A percentile compares a stretch with the other conserved stretches of the same genome.
phyloP scores from a whole-genome alignment of 2,797 vertebrate genomes.

The Cuniculus paca region DNA sequence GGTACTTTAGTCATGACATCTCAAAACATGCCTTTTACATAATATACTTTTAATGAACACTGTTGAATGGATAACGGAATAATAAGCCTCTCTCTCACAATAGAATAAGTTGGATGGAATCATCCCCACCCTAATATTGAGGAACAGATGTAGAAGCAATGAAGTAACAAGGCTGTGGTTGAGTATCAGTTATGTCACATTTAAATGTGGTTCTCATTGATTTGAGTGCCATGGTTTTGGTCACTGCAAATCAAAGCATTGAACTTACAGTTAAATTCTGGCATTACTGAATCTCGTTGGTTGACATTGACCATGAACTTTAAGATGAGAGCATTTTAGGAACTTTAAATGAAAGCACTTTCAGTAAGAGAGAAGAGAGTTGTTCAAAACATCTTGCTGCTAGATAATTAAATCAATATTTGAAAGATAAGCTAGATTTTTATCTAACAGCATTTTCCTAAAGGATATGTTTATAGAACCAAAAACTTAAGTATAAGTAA shows the following conservation, averaged over 20 bases:
- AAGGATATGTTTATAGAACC: neutral
- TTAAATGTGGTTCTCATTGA: neutral
- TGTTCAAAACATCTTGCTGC: neutral
- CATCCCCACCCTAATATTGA: neutral
- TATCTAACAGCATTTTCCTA: neutral
- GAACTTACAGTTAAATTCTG: neutral
- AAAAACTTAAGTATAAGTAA: constrained; percentile 34
- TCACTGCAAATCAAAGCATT: neutral
- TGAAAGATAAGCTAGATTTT: neutral
- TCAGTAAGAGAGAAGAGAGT: neutral
- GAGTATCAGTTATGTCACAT: neutral
- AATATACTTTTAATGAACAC: neutral
- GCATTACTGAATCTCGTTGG: neutral
- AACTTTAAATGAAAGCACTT: neutral
- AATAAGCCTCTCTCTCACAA: neutral
- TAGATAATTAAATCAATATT: neutral
- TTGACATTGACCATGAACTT: neutral
- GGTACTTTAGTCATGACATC: neutral
- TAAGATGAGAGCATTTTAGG: neutral
- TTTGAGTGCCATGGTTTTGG: neutral
- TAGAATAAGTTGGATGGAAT: neutral
- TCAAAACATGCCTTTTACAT: neutral
- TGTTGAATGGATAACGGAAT: neutral
- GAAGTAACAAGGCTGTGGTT: neutral
- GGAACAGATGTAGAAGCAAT: neutral